These are phyloP conservation scores for Micronisus gabar DNA, from an alignment of 2,113 vertebrate genomes.

Conservation along the genomic window DNA sequence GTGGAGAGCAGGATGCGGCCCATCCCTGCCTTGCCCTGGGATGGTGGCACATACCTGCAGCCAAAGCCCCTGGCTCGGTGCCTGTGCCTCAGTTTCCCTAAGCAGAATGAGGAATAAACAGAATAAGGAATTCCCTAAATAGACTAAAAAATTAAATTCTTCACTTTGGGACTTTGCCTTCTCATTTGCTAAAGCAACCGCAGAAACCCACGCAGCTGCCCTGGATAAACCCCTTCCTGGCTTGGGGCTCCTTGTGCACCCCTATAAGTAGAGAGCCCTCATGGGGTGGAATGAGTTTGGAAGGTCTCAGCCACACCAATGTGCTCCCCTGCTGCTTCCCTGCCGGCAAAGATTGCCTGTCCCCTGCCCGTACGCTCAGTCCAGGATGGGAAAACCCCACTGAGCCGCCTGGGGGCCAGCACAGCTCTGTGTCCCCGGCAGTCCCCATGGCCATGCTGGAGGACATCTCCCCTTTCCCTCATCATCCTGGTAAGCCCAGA, in stretches of 20 bases:
- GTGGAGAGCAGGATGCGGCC: not conserved
- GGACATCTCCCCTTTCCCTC: not conserved
- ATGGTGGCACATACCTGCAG: not conserved
- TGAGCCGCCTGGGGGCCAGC: not conserved
- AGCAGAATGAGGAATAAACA: not conserved
- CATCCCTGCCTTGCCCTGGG: not conserved
- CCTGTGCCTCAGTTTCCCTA: not conserved
- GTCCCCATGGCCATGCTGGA: not conserved
- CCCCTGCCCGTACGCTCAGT: fast-evolving
- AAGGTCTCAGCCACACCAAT: not conserved
- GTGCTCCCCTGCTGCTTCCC: not conserved
- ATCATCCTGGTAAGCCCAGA: not conserved
- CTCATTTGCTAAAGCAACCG: not conserved
- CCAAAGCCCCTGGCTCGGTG: not conserved
- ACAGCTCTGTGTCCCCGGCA: fast-evolving
- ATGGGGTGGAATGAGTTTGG: not conserved
- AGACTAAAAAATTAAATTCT: not conserved
- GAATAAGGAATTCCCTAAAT: not conserved
- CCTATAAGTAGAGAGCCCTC: not conserved
- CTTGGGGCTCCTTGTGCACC: not conserved
- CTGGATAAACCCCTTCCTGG: not conserved
- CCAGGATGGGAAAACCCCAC: not conserved
- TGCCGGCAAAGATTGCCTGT: not conserved
- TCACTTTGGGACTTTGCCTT: not conserved
- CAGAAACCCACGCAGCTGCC: not conserved